phyloP scores from a whole-genome alignment of 2,113 vertebrate genomes.

The Chionodraco myersi region DNA sequence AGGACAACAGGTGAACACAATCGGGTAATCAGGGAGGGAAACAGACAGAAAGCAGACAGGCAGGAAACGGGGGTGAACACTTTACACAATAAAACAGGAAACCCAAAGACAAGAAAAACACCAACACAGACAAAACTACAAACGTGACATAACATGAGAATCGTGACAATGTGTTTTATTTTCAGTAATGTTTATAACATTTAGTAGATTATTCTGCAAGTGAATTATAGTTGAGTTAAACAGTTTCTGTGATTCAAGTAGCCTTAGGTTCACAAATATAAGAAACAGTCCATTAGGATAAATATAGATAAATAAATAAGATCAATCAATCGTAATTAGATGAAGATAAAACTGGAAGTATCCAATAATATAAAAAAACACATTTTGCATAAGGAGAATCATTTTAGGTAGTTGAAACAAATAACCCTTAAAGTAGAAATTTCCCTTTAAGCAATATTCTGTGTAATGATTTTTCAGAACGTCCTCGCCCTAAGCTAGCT shows the following conservation, averaged over 20 bases:
- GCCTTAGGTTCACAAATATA: neutral
- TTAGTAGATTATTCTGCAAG: neutral
- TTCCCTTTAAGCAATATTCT: constrained; percentile 50
- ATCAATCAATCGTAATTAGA: neutral
- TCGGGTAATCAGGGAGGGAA: too few relatives aligned
- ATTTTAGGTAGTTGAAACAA: neutral
- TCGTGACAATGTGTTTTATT: too few relatives aligned
- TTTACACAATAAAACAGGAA: too few relatives aligned
- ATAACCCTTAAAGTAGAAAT: neutral
- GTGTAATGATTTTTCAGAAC: constrained; percentile 72
- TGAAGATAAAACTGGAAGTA: neutral
- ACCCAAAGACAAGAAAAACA: too few relatives aligned
- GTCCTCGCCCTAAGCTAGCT: constrained; percentile 62
- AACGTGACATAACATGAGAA: too few relatives aligned
- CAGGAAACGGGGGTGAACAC: too few relatives aligned
- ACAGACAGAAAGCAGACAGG: too few relatives aligned
- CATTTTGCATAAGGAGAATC: neutral
- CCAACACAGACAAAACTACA: too few relatives aligned
- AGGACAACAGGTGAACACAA: too few relatives aligned
- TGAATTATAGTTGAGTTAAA: too few relatives aligned
- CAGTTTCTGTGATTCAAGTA: neutral
- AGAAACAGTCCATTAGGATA: neutral
- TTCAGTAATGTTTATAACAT: neutral
- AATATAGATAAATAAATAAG: neutral
- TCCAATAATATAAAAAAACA: neutral